Evolutionary conservation across 1,140 invertebrate genomes (phyloP).

Genomic region (Lasioglossum albipes): DNA sequence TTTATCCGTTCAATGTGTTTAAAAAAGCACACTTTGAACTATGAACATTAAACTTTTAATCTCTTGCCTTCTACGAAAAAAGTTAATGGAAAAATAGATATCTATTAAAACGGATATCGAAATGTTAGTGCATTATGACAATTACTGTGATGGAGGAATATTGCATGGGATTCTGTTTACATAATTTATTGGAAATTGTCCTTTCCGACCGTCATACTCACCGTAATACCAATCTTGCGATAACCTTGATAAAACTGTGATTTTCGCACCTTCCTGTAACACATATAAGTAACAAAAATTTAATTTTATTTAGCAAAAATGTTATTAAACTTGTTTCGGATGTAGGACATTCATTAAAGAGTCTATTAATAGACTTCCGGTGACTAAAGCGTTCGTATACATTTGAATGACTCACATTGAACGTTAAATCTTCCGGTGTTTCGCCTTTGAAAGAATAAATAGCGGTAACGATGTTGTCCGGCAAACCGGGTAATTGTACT

Average conservation of each 20-base stretch:
- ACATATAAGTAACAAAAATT: not conserved
- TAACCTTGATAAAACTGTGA: slow-evolving; percentile 86
- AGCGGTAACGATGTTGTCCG: slow-evolving; percentile 78
- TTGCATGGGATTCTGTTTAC: slow-evolving; percentile 83
- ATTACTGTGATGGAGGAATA: slow-evolving; percentile 27
- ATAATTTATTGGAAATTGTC: slow-evolving; percentile 91
- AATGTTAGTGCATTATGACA: slow-evolving; percentile 22
- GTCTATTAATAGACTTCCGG: too few species aligned
- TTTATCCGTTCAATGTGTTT: not conserved
- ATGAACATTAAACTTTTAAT: slow-evolving; percentile 13
- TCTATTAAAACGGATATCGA: not conserved
- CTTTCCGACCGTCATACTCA: slow-evolving; percentile 83
- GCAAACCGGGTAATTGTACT: slow-evolving; percentile 82
- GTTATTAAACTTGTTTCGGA: too few species aligned
- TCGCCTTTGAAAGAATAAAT: slow-evolving; percentile 84
- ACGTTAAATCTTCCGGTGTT: slow-evolving; percentile 82
- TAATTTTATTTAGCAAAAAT: too few species aligned
- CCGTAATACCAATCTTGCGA: slow-evolving; percentile 92
- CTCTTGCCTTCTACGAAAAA: not conserved
- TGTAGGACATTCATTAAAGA: too few species aligned
- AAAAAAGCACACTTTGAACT: slow-evolving; percentile 14
- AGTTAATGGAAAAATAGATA: slow-evolving; percentile 8
- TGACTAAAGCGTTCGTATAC: not conserved
- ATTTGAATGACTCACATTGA: slow-evolving; percentile 77
- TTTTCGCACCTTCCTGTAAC: slow-evolving; percentile 84